Base-by-base conservation (phyloP, 2,888 invertebrate species). In the Listrodromus nycthemerus region DNA sequence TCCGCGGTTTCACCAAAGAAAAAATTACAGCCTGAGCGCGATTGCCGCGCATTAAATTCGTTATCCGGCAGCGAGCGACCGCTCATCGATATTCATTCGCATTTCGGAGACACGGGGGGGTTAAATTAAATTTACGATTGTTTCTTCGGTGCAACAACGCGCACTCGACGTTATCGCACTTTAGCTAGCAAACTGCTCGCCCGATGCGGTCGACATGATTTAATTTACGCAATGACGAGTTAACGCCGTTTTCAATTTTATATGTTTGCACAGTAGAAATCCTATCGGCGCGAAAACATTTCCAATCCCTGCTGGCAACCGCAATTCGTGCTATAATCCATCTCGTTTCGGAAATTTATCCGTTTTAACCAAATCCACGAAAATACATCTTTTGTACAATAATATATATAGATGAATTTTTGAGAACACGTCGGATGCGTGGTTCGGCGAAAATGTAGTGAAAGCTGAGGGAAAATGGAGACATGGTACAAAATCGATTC, bases 101-200 rank as follows among this genome's bases (percentile, higher is more conserved):
- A 8, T 21, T 55, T 21, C 55, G n/a, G 30, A n/a, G 73, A 48
- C 63, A 74, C 61, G 30, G 73, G n/a, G n/a, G n/a, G 41, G 63
- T 30, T 30, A 48, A 45, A 74, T 74, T 45, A 48, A 74, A 74
- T 74, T 74, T 74, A 74, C 73, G 73, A 48, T 30, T 74, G 45
- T 63, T 58, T 61, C 61, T 30, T 63, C 61, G 37, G n/a, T 21
- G 63, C 27, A 50, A 63, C 48, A 63, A 61, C 45, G 58, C 30
- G 19, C 27, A 30, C 37, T 19, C 63, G 30, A 48, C 63, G 61
- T 63, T 63, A 45, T 30, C 41, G 58, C n/a, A 48, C 65, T 50
- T 21, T 16, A 16, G 71, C 45, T 50, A 5, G 30, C 21, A 70
- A 81, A 27, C 21, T 16, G 27, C 24, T 58, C 58, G 48, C 67